Conservation (phyloP, 2,113 vertebrate species). For the Condylura cristata region DNA sequence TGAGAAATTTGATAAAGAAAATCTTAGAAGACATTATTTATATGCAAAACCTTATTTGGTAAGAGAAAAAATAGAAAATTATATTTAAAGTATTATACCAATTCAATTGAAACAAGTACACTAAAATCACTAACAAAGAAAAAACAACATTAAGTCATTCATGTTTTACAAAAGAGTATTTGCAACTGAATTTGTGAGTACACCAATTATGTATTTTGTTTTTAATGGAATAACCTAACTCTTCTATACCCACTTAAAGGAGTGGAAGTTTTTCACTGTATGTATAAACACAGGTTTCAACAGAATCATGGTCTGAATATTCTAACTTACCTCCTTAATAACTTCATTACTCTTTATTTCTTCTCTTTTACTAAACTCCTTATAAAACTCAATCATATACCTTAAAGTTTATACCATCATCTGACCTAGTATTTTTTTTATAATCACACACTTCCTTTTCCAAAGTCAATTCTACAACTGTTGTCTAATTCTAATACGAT, state of each 20-base stretch:
- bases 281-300: background rate
- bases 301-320: background rate
- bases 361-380: background rate
- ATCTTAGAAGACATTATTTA: background rate
- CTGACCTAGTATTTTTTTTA: background rate
- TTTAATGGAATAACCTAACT: background rate
- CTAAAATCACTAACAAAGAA: background rate
- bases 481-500: background rate
- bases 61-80: background rate
- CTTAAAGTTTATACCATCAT: background rate
- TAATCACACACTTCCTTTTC: background rate
- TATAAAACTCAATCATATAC: background rate
- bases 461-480: background rate
- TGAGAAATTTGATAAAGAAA: background rate
- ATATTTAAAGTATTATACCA: background rate
- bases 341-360: background rate
- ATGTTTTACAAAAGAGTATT: background rate
- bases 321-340: background rate
- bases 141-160: background rate
- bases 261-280: background rate
- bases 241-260: background rate
- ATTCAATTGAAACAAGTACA: constrained; percentile 11
- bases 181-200: background rate
- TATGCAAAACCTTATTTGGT: background rate
- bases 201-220: background rate